A percentile compares a stretch with the other conserved stretches of the same genome.
Evolutionary conservation across 2,888 invertebrate genomes (phyloP).

Genomic region (Netelia virgata): DNA sequence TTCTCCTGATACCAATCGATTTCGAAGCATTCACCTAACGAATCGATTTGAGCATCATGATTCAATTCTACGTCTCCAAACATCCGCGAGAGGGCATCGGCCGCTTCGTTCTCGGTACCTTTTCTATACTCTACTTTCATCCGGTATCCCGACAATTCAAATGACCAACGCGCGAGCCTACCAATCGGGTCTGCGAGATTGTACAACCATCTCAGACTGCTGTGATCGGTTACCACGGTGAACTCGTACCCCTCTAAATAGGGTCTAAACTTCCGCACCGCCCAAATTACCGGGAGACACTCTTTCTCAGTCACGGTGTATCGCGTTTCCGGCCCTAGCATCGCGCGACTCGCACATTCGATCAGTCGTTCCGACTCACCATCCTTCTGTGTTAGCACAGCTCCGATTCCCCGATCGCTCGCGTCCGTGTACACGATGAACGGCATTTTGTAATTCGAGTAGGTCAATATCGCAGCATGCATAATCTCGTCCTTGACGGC

Average conservation of each 20-base stretch:
- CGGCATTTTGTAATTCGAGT: conserved; percentile 61
- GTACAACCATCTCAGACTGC: conserved; percentile 69
- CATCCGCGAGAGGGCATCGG: conserved; percentile 5
- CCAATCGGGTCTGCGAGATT: conserved; percentile 69
- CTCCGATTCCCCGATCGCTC: conserved; percentile 52
- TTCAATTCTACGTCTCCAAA: not conserved
- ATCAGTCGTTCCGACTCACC: conserved; percentile 48
- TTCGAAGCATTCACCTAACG: not conserved
- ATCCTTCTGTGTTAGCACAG: conserved; percentile 63
- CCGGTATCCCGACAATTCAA: not conserved
- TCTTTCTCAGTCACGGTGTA: conserved; percentile 61
- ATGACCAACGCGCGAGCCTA: conserved; percentile 14
- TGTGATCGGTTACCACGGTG: conserved; percentile 73
- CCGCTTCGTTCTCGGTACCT: conserved; percentile 3
- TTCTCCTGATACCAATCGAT: conserved; percentile 48
- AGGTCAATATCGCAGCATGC: conserved; percentile 59
- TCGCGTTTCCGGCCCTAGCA: conserved; percentile 37
- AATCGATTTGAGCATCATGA: not conserved
- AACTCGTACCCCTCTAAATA: conserved; percentile 69
- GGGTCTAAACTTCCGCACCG: conserved; percentile 53
- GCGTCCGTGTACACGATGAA: conserved; percentile 67
- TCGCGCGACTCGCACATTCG: conserved; percentile 42
- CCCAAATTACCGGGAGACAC: conserved; percentile 63
- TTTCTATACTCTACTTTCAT: not conserved
- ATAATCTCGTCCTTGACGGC: conserved; percentile 37